Base-by-base conservation (phyloP, 1,140 invertebrate genomes). In the Tetramorium parvispinum region DNA sequence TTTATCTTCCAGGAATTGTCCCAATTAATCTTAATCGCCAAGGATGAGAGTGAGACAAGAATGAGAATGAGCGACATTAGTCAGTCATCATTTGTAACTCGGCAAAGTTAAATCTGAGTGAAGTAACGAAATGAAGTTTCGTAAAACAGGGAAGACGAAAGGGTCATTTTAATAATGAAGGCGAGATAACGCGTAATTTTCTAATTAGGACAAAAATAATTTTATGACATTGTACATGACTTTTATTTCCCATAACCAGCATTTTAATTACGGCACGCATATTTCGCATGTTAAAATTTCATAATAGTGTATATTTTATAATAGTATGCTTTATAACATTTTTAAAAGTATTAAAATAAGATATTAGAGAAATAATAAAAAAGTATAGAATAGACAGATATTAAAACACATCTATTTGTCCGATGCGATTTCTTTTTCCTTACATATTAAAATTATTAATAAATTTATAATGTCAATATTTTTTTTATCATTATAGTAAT, bases 1-100 rank as follows among this genome's bases (percentile, higher is more conserved):
- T 68, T 68, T 68, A 68, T 68, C 65, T 68, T 68, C 65, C 65
- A 68, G 43, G 0, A 68, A 68, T 46, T 49, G 65, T 68, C 21
- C 40, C 43, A 68, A 68, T 68, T 68, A 49, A 68, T 68, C 65
- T 68, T 68, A 68, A 68, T 68, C 40, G 21, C 40, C 40, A 46
- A 68, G 40, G 65, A 68, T 68, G 65, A 66, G 10, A 66, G 40
- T 46, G 5, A 27, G 13, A 24, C 65, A n/a, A 46, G 43, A 68
- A 68, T 24, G 65, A 68, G 40, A 68, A 68, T 27, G 21, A 49
- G 65, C 13, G 21, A 49, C 21, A 24, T 49, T 68, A 46, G 65
- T 68, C 40, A 68, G 32, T 21, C 32, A 40, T 21, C n/a, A 65
- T 65, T 65, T 37, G 63, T 68, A 21, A 68, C 11, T 68, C 21